These are phyloP conservation scores for Epizoanthus illoricatus DNA, from an alignment of 92 coral and sea anemone genomes.

Conservation along the genomic window DNA sequence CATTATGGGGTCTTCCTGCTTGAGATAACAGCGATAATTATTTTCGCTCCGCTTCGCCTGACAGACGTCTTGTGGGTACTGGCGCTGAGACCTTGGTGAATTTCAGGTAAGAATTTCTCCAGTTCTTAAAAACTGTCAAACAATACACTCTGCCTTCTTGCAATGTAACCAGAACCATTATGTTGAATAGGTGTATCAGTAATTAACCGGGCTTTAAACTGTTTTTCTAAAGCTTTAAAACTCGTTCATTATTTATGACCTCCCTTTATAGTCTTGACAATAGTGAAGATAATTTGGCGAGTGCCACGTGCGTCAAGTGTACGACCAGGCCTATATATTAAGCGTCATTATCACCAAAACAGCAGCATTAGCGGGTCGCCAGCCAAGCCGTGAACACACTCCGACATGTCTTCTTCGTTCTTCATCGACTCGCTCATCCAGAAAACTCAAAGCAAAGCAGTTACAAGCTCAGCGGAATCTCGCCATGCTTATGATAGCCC, in stretches of 20 bases:
- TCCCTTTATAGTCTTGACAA: slow-evolving; percentile 87
- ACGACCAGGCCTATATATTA: slow-evolving; percentile 52
- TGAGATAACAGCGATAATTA: slow-evolving; percentile 28
- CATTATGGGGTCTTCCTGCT: slow-evolving; percentile 58
- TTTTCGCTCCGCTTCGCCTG: slow-evolving; percentile 5
- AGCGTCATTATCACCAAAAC: slow-evolving; percentile 50
- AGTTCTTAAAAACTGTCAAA: slow-evolving; percentile 7
- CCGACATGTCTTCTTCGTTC: slow-evolving; percentile 88
- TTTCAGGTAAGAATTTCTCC: slow-evolving; percentile 3
- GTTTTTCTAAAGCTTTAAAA: slow-evolving; percentile 92
- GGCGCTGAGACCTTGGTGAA: slow-evolving; percentile 8
- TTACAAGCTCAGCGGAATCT: slow-evolving; percentile 65
- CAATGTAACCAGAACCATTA: slow-evolving; percentile 55
- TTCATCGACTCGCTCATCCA: slow-evolving; percentile 98
- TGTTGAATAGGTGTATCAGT: slow-evolving; percentile 69
- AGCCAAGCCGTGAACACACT: slow-evolving; percentile 38
- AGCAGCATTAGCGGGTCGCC: slow-evolving; percentile 46
- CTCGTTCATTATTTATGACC: slow-evolving; percentile 97
- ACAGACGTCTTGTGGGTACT: not conserved
- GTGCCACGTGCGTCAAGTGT: slow-evolving; percentile 75
- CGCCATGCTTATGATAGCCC: slow-evolving; percentile 77
- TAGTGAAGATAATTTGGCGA: slow-evolving; percentile 82
- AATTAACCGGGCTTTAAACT: slow-evolving; percentile 89
- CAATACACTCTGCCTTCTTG: slow-evolving; percentile 48
- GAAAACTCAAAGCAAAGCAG: slow-evolving; percentile 74